These are phyloP conservation scores for Neolamprologus falcicula DNA, from an alignment of 2,113 vertebrate genomes.

Conservation along the genomic window DNA sequence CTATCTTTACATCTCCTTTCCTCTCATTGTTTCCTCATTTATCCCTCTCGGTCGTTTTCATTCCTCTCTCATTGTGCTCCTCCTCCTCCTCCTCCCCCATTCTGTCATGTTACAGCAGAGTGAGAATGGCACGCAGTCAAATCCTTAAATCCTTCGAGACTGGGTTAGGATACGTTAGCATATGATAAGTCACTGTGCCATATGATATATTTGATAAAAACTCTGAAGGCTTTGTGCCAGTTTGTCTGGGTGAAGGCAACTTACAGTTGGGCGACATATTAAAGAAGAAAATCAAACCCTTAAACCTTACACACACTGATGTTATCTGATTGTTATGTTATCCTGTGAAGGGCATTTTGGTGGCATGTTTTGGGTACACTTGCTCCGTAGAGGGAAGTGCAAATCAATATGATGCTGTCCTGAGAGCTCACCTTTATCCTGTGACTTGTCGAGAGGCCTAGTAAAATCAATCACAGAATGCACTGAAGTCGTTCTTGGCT, in stretches of 20 bases:
- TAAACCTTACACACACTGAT: background rate
- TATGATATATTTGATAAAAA: background rate
- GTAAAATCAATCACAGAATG: background rate
- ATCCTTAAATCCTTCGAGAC: constrained; percentile 13
- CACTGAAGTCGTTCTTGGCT: background rate
- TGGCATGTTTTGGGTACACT: background rate
- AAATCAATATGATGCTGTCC: background rate
- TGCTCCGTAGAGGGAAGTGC: background rate
- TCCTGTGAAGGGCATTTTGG: background rate
- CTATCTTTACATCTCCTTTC: background rate
- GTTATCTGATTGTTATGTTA: background rate
- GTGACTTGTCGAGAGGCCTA: background rate
- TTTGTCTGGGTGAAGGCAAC: background rate
- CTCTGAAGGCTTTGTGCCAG: background rate
- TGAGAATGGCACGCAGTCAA: constrained; percentile 4
- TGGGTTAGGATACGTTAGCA: background rate
- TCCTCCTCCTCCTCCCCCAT: background rate
- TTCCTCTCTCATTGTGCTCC: background rate
- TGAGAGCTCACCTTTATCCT: background rate
- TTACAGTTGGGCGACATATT: background rate
- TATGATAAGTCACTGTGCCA: background rate
- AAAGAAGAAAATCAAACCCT: background rate
- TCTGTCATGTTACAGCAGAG: background rate
- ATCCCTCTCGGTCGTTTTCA: background rate
- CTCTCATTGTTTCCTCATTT: background rate